phyloP scores from a whole-genome alignment of 2,888 invertebrate genomes.

The Paralinhomoeus sp. region DNA sequence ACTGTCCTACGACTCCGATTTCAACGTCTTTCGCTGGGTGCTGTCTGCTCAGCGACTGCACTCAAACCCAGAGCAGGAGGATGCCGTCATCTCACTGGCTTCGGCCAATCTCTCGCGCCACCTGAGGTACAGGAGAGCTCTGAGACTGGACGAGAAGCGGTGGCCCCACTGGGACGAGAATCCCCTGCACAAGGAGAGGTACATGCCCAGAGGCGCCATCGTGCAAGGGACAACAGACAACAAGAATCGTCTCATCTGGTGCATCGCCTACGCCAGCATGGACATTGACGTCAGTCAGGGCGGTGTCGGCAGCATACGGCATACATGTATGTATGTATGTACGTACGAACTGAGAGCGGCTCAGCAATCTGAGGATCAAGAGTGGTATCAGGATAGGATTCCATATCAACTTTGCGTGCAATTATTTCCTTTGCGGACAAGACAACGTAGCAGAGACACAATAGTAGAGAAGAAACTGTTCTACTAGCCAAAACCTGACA shows the following conservation, averaged over 20 bases:
- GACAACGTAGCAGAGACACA: too few relatives aligned
- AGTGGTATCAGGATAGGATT: too few relatives aligned
- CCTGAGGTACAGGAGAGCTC: not conserved
- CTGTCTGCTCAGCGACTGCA: slow-evolving; percentile 14
- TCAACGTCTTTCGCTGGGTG: slow-evolving; percentile 24
- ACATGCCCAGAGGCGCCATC: slow-evolving; percentile 19
- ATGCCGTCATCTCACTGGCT: not conserved
- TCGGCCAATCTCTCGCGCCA: not conserved
- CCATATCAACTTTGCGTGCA: too few relatives aligned
- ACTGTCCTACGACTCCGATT: slow-evolving; percentile 20
- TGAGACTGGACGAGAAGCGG: slow-evolving; percentile 1
- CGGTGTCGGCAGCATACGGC: too few relatives aligned
- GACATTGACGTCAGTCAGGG: slow-evolving; percentile 16
- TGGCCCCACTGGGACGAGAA: slow-evolving; percentile 19
- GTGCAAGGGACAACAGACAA: slow-evolving; percentile 8
- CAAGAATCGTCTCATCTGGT: slow-evolving; percentile 21
- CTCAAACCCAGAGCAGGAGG: slow-evolving; percentile 7
- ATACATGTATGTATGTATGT: too few relatives aligned
- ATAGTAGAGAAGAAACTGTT: too few relatives aligned
- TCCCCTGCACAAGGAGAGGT: slow-evolving; percentile 14
- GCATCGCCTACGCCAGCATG: slow-evolving; percentile 20
- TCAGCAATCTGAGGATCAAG: too few relatives aligned
- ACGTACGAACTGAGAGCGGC: too few relatives aligned
- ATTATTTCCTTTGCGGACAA: too few relatives aligned
- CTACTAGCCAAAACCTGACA: too few relatives aligned